Conservation (phyloP, 2,797 vertebrate genomes). For the Atherinosoma microstoma region DNA sequence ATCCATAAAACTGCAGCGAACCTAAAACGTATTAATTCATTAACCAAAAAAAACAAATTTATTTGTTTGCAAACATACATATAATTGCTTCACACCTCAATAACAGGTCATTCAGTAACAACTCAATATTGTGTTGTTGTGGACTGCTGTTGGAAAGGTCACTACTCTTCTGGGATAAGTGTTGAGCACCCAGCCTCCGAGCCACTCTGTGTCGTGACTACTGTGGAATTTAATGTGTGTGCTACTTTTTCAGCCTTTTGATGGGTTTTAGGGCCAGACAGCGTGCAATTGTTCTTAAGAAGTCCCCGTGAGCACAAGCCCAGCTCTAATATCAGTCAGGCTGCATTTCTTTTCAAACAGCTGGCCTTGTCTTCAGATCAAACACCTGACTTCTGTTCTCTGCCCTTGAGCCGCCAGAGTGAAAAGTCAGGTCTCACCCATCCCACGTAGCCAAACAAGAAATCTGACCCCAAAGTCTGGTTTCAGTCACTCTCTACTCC, state of each 20-base stretch:
- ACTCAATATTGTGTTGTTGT: conserved; percentile 45
- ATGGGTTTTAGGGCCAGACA: conserved; percentile 48
- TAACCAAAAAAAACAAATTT: background rate
- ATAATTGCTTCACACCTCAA: conserved; percentile 23
- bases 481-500: conserved; percentile 17
- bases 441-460: conserved; percentile 1
- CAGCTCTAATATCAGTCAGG: conserved; percentile 25
- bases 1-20: background rate
- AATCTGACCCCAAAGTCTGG: conserved; percentile 15
- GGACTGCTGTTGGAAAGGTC: conserved; percentile 52
- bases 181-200: conserved; percentile 12
- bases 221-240: conserved; percentile 76
- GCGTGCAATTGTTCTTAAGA: conserved; percentile 44
- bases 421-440: conserved; percentile 26
- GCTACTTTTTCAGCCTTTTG: conserved; percentile 52
- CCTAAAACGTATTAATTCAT: background rate
- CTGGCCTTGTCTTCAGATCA: conserved; percentile 45
- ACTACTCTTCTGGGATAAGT: conserved; percentile 42
- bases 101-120: conserved; percentile 18
- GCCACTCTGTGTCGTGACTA: conserved; percentile 75
- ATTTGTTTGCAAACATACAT: conserved; percentile 50
- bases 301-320: conserved; percentile 38
- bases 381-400: conserved; percentile 38
- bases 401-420: conserved; percentile 27
- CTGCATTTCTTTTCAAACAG: conserved; percentile 49